These are phyloP conservation scores for Abramis brama DNA, from an alignment of 2,113 vertebrate species.

Conservation along the genomic window DNA sequence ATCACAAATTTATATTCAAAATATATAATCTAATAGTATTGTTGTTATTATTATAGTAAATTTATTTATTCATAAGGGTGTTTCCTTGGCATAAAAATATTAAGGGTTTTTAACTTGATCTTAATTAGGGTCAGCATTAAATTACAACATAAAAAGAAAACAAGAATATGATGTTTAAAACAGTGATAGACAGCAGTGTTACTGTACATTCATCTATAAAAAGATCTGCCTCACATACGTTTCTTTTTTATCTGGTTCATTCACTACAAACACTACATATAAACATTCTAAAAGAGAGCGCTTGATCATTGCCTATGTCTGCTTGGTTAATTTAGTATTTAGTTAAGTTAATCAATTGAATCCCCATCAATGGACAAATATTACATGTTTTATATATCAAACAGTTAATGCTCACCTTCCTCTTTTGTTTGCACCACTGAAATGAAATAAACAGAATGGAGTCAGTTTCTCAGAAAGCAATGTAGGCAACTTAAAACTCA, in stretches of 20 bases:
- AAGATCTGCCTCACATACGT: neutral
- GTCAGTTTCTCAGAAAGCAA: neutral
- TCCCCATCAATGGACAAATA: neutral
- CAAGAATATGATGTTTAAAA: neutral
- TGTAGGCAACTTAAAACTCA: neutral
- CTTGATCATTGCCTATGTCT: neutral
- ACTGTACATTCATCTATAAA: neutral
- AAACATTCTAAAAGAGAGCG: neutral
- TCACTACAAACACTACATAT: neutral
- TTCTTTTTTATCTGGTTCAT: neutral
- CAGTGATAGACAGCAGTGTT: neutral
- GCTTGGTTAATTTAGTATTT: neutral
- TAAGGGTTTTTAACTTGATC: too few relatives aligned
- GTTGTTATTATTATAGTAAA: too few relatives aligned
- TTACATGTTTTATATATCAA: neutral
- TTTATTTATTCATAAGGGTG: too few relatives aligned
- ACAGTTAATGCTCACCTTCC: conserved; percentile 49
- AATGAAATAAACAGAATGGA: conserved; percentile 47
- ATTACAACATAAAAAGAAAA: too few relatives aligned
- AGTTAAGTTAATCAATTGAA: neutral
- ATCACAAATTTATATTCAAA: too few relatives aligned
- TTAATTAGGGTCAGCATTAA: too few relatives aligned
- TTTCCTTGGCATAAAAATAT: too few relatives aligned
- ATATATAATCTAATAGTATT: too few relatives aligned
- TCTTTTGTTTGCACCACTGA: conserved; percentile 56